A percentile compares a stretch with the other conserved stretches of the same genome.
Evolutionary conservation across 2,888 invertebrate genomes (phyloP).

Genomic region (Tuta absoluta): DNA sequence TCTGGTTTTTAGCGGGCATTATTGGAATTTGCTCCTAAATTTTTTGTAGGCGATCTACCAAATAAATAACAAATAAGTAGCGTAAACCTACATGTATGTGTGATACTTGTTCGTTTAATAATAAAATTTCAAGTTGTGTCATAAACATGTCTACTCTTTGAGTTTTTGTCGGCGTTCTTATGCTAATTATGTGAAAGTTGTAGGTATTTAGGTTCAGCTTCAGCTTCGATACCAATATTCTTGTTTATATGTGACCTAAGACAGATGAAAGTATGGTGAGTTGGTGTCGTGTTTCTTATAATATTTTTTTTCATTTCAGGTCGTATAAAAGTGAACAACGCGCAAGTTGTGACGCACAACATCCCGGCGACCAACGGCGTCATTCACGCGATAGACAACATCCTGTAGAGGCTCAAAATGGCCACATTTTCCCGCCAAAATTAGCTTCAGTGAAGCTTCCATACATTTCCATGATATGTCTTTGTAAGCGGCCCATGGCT

Average conservation of each 20-base stretch:
- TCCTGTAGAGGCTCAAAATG: constrained; percentile 53
- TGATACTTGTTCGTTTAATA: too few species aligned
- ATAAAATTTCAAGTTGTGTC: too few species aligned
- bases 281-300: too few species aligned
- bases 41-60: neutral
- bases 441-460: constrained; percentile 68
- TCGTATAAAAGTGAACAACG: constrained; percentile 91
- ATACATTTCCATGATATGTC: constrained; percentile 7
- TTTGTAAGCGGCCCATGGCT: constrained; percentile 6
- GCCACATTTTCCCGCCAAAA: constrained; percentile 43
- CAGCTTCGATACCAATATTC: neutral
- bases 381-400: constrained; percentile 88
- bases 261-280: too few species aligned
- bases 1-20: too few species aligned
- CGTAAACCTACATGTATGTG: too few species aligned
- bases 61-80: too few species aligned
- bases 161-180: neutral
- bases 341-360: constrained; percentile 90
- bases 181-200: neutral
- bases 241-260: neutral
- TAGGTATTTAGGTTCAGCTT: neutral
- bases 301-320: constrained; percentile 76
- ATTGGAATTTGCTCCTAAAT: neutral
- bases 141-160: neutral
- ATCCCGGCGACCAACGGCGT: constrained; percentile 94